These are phyloP conservation scores for Propithecus coquereli DNA, from an alignment of 2,113 vertebrate species.

Conservation along the genomic window DNA sequence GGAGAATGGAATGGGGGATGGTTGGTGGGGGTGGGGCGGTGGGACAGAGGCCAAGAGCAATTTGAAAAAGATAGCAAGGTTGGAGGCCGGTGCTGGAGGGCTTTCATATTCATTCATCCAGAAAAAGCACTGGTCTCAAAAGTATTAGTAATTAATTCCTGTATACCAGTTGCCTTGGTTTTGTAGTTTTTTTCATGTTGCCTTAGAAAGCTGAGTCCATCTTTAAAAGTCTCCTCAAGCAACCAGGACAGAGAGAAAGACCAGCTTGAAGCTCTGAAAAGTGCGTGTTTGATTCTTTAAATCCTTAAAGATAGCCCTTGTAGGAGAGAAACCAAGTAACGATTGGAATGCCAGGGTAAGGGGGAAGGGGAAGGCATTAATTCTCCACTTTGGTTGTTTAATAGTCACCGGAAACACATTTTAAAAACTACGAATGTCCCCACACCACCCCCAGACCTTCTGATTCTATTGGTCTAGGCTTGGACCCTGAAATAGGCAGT, in stretches of 20 bases:
- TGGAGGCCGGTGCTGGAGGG: no score
- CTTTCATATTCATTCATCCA: neutral
- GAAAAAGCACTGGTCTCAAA: neutral
- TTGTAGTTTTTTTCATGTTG: neutral
- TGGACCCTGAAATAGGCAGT: neutral
- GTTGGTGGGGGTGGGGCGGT: no score
- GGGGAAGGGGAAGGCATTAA: neutral
- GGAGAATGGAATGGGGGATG: neutral
- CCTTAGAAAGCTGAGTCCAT: neutral
- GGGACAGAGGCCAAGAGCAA: neutral
- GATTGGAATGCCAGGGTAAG: neutral
- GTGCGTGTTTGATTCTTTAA: neutral
- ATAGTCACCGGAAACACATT: neutral
- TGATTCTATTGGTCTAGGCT: neutral
- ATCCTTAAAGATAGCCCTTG: slow-evolving; percentile 13
- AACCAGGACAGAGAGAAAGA: neutral
- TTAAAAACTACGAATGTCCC: neutral
- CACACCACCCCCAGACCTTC: neutral
- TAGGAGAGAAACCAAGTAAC: neutral
- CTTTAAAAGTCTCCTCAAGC: slow-evolving; percentile 16
- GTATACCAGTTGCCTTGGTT: neutral
- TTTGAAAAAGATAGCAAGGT: neutral
- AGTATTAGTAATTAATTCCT: neutral
- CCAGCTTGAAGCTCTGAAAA: neutral
- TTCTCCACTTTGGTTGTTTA: neutral